Base-by-base conservation (phyloP, 1,140 invertebrate species). In the Olivierus martensii region DNA sequence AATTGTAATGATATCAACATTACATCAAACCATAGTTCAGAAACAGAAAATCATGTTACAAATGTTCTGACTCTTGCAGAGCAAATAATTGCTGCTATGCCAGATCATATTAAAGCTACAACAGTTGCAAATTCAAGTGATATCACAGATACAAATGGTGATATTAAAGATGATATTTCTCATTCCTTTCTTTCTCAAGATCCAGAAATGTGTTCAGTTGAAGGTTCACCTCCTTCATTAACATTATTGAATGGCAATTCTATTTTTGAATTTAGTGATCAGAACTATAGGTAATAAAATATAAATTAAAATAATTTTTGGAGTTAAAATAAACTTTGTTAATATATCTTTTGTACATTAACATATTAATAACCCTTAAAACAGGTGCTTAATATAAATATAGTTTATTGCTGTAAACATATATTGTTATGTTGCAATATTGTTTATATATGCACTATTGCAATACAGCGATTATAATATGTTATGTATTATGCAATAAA, bases 1-100 rank as follows among this genome's bases (percentile, higher is more conserved):
- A 28, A 28, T 9, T 28, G 28, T 28, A 28, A 28, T 28, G 28
- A 28, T 28, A 28, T 28, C 28, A 28, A 28, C 28, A 28, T 28
- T 6, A 28, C 28, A 2, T 28, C 28, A 28, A 28, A 2, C 9
- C 28, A 28, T 28, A 9, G 28, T 6, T 28, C 28, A 28, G 28
- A 28, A 28, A 28, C 28, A 28, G 28, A 28, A 28, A 28, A 28
- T 28, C 28, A 28, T 28, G 28, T 28, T 28, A 28, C 28, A 28
- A 87, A 83, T 65, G 90, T 97, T 61, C 77, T 94, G 59, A 93
- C 88, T 49, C 73, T 97, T 63, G 93, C 93, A 46, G 90, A 95
- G 68, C 89, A 96, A 73, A 96, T 98, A 62, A 96, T 97, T 64
- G 92, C 90, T 37, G 92, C 92, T 9, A 89, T 96, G 76, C 92